Evolutionary conservation across 2,113 vertebrate species (phyloP), one percentile per base, ranked within the genome.

Genomic region (Picathartes gymnocephalus): DNA sequence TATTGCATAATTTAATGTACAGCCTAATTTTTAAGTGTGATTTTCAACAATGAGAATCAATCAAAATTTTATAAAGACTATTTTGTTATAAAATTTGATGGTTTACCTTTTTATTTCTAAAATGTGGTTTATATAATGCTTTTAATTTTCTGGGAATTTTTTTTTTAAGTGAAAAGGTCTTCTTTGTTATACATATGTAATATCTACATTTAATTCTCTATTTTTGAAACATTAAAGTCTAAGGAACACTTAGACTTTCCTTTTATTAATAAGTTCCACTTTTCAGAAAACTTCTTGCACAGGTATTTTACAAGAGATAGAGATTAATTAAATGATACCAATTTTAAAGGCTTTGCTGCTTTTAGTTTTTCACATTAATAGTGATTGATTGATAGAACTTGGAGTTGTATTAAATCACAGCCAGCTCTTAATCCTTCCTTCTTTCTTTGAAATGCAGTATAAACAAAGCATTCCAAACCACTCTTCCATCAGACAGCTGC

Each of bases 381-480:
- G 33, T 72, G 40, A 6, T 12, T 73, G 65, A 79, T 48, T 61
- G 86, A 84, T 57, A 65, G 61, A 92, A 28, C 56, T 71, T 69
- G 45, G 4, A 9, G 35, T 76, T 79, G 23, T 72, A 66, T 87
- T 91, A 92, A 93, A 82, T 92, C 83, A 87, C 33, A 92, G 58
- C 8, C n/a, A 10, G 3, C 42, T 90, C 82, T 64, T 92, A 93
- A 93, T 88, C 64, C 53, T 68, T 90, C 88, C 69, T 40, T 84
- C 30, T 88, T 94, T 96, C 54, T 47, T 91, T 96, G 91, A 90
- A 93, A 96, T 93, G 73, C 12, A 74, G 24, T 44, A 88, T 88
- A 77, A 90, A 70, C 60, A 93, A 50, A 90, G 30, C 60, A 71
- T 93, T 94, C 44, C 48, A 83, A 94, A 74, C 30, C 10, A 28